Conservation (phyloP, 2,797 vertebrate genomes). For the Sebastes oblongus region DNA sequence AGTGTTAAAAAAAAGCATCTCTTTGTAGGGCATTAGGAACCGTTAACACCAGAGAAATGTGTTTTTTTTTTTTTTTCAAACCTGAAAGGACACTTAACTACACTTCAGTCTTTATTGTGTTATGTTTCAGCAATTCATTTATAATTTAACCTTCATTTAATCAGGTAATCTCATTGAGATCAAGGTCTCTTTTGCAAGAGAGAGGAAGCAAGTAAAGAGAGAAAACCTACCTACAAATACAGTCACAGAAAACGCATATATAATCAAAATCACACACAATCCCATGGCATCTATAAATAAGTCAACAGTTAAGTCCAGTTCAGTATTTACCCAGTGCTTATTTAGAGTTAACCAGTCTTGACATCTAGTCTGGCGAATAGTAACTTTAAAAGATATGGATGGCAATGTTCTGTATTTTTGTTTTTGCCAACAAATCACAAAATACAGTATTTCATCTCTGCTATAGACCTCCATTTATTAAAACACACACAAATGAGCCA, state of each 20-base stretch:
- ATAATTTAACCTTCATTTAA: not conserved
- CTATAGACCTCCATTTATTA: not conserved
- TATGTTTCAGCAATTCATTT: not conserved
- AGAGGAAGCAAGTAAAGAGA: not conserved
- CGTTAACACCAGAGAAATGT: not conserved
- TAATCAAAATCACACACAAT: not conserved
- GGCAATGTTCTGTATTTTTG: not conserved
- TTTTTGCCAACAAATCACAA: not conserved
- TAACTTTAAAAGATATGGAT: not conserved
- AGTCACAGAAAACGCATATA: not conserved
- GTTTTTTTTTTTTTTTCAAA: not conserved
- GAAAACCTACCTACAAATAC: not conserved
- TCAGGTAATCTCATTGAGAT: not conserved
- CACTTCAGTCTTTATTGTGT: not conserved
- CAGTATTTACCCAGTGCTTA: not conserved
- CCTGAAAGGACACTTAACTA: not conserved
- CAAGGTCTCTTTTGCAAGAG: not conserved
- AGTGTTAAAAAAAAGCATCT: not conserved
- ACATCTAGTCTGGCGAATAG: not conserved
- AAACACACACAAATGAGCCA: not conserved
- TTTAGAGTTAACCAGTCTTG: not conserved
- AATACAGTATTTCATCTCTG: not conserved
- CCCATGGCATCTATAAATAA: not conserved
- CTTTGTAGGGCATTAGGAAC: not conserved
- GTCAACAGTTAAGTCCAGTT: not conserved